A percentile compares a stretch with the other conserved stretches of the same genome.
Evolutionary conservation across 1,140 invertebrate genomes (phyloP).

Genomic region (Formica exsecta): DNA sequence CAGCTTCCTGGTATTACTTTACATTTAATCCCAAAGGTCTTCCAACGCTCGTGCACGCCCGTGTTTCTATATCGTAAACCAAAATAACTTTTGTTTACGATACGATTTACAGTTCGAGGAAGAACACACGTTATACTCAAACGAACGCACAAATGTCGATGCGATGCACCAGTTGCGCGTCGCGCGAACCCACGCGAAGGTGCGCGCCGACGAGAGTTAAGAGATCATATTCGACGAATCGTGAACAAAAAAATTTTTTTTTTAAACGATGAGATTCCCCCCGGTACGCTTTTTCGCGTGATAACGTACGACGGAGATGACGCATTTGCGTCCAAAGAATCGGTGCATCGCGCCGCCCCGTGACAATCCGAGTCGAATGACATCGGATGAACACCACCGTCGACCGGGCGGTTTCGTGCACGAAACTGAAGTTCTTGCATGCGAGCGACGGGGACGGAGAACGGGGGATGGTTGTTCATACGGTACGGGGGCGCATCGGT

Average conservation of each 20-base stretch:
- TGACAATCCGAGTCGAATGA: constrained; percentile 41
- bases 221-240: neutral
- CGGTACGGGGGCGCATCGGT: constrained; percentile 28
- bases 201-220: constrained; percentile 19
- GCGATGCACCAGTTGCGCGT: neutral
- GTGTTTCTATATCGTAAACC: neutral
- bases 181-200: neutral
- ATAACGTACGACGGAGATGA: constrained; percentile 81
- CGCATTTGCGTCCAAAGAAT: constrained; percentile 81
- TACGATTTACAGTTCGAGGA: constrained; percentile 19
- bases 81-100: constrained; percentile 31
- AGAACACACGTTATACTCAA: neutral
- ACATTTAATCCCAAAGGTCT: neutral
- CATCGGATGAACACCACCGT: constrained; percentile 41
- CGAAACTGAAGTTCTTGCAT: constrained; percentile 63
- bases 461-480: constrained; percentile 62
- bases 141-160: neutral
- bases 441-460: constrained; percentile 33
- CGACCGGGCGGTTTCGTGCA: constrained; percentile 70
- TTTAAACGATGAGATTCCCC: no score
- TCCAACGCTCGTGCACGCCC: neutral
- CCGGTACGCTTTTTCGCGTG: neutral
- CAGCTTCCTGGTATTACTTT: neutral
- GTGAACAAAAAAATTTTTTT: neutral
- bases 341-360: constrained; percentile 78